Percentiles rank a stretch among this genome's conserved stretches.
Evolutionary conservation across 1,140 invertebrate species (phyloP).

Genomic region (Brachionus angularis): DNA sequence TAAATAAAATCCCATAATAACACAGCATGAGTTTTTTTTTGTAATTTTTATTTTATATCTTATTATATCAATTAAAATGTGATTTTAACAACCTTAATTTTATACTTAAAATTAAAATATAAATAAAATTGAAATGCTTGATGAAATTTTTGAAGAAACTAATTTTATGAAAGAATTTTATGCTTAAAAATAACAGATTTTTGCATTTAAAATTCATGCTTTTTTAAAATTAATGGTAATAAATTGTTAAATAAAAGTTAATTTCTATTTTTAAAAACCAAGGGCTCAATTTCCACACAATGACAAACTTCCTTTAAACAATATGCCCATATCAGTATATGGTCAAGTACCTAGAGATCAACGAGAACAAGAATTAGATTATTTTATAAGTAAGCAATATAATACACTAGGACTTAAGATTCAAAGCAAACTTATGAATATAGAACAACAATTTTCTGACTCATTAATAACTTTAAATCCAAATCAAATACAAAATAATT

Average conservation of each 20-base stretch:
- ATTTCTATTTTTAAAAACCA: conserved; percentile 42
- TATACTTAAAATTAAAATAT: too few relatives aligned
- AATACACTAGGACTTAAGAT: conserved; percentile 34
- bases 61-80: too few relatives aligned
- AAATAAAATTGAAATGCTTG: too few relatives aligned
- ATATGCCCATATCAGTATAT: conserved; percentile 51
- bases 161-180: too few relatives aligned
- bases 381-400: conserved; percentile 53
- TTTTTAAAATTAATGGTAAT: conserved; percentile 45
- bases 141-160: too few relatives aligned
- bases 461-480: too few relatives aligned
- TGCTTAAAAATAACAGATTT: too few relatives aligned
- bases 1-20: too few relatives aligned
- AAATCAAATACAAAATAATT: too few relatives aligned
- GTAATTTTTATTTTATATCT: too few relatives aligned
- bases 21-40: too few relatives aligned
- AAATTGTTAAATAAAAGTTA: background rate
- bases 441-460: conserved; percentile 35
- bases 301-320: conserved; percentile 53
- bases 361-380: conserved; percentile 55
- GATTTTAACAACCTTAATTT: too few relatives aligned
- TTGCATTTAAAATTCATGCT: conserved; percentile 34
- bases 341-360: conserved; percentile 54
- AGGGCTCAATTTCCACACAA: conserved; percentile 50
- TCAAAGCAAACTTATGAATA: conserved; percentile 3